Evolutionary conservation across 2,888 invertebrate genomes (phyloP), one percentile per base, ranked within the genome.

Genomic region (Junonia oenone): DNA sequence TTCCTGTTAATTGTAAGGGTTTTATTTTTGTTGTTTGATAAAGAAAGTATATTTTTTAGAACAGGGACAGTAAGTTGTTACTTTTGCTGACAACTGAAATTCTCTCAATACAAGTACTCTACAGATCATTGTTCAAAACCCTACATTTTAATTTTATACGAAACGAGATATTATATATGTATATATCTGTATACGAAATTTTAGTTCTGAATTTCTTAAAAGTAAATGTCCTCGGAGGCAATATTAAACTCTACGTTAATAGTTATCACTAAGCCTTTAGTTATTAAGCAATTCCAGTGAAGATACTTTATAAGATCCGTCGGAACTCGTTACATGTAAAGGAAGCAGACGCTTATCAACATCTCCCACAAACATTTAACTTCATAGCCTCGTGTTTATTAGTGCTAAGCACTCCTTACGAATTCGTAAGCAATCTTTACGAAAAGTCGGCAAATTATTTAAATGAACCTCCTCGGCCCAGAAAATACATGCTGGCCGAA

Each of bases 401-500:
- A 27, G 5, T 13, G 17, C 29, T 53, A 46, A 37, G 17, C 22
- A 22, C 5, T 31, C 11, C 29, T 31, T 31, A 31, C 6, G 29
- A n/a, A n/a, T n/a, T n/a, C n/a, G n/a, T n/a, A n/a, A n/a, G n/a
- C 27, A 8, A 2, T 8, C 27, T 27, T 27, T 27, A 27, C 6
- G 8, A 2, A 8, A 27, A 29, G 53, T 38, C 19, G 52, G 3
- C 17, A 27, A 52, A 45, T 52, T 46, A 52, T 52, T 52, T 37
- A 52, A 46, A 37, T 52, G 17, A 19, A 45, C 45, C 26, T n/a
- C 9, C 17, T 45, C 11, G 9, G 19, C 27, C 37, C 37, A 38
- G 17, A 51, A 45, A 35, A 46, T 27, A 37, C 51, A 17, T 17
- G 11, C 45, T 27, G 51, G 26, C 37, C 15, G 6, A 19, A 27